phyloP scores from a whole-genome alignment of 2,113 vertebrate species.

The Cephalopterus ornatus region DNA sequence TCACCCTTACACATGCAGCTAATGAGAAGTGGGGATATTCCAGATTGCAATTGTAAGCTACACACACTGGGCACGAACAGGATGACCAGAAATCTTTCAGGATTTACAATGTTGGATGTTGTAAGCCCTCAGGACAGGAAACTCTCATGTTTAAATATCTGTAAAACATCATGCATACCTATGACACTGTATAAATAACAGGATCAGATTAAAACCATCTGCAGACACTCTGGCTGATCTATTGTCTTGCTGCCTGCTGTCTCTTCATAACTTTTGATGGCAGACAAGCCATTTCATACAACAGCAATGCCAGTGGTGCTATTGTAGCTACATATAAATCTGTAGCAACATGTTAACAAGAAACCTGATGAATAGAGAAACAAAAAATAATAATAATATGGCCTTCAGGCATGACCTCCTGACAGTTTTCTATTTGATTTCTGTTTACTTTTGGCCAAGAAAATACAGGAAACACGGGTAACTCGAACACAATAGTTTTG shows the following conservation, averaged over 20 bases:
- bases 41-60: not conserved
- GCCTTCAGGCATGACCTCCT: not conserved
- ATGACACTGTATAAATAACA: conserved; percentile 44
- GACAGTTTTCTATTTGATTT: not conserved
- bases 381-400: not conserved
- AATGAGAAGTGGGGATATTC: not conserved
- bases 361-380: not conserved
- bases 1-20: not conserved
- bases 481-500: not conserved
- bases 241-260: conserved; percentile 35
- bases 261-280: not conserved
- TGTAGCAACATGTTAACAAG: not conserved
- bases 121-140: conserved; percentile 34
- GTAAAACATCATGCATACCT: conserved; percentile 39
- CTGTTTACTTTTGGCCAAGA: not conserved
- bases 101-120: not conserved
- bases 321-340: not conserved
- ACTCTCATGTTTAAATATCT: conserved; percentile 29
- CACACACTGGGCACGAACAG: not conserved
- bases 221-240: not conserved
- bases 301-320: not conserved
- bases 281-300: not conserved
- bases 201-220: conserved; percentile 46
- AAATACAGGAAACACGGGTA: not conserved
- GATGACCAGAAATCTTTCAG: conserved; percentile 4